Base-by-base conservation (phyloP, 1,140 invertebrate species). In the Diabrotica virgifera region DNA sequence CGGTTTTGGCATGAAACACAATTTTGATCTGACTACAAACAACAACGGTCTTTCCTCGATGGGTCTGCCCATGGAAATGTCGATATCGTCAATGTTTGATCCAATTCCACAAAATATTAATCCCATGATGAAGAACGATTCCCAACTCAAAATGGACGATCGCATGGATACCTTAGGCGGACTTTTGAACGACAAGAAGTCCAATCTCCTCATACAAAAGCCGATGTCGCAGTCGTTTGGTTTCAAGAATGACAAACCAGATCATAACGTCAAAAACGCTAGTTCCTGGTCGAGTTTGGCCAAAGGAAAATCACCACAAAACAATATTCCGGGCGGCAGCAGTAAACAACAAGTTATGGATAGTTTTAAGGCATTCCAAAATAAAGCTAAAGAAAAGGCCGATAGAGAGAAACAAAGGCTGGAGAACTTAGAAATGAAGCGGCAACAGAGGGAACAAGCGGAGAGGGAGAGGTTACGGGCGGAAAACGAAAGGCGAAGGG, bases 241-340 rank as follows among this genome's bases (percentile, higher is more conserved):
- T 8, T 70, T 62, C 38, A 72, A 72, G 53, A 40, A 60, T 72
- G 76, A 79, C 70, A 88, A 85, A 78, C 85, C 85, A 62, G 88
- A 90, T 67, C 70, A 69, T 11, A 85, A 87, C 66, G 82, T 93
- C 24, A 96, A 95, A 76, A 96, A 96, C 79, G 90, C 92, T 12
- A 93, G 89, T 62, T 95, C 93, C 0, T 97, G 95, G 95, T 95
- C 93, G 0, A 94, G 92, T 63, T 93, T 97, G 58, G 93, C 92
- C 0, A 90, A 92, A 78, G 88, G 89, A 50, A 88, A 87, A 53
- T 89, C 90, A 74, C 89, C 90, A 13, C 85, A 89, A 72, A 84
- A 84, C 75, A 77, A 85, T 65, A 80, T 79, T 46, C 40, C 40
- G 8, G 76, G 82, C 77, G 74, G 84, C 78, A 77, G 84, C 80